These are phyloP conservation scores for Drosophila merina DNA, from an alignment of 2,888 invertebrate species.

Conservation along the genomic window DNA sequence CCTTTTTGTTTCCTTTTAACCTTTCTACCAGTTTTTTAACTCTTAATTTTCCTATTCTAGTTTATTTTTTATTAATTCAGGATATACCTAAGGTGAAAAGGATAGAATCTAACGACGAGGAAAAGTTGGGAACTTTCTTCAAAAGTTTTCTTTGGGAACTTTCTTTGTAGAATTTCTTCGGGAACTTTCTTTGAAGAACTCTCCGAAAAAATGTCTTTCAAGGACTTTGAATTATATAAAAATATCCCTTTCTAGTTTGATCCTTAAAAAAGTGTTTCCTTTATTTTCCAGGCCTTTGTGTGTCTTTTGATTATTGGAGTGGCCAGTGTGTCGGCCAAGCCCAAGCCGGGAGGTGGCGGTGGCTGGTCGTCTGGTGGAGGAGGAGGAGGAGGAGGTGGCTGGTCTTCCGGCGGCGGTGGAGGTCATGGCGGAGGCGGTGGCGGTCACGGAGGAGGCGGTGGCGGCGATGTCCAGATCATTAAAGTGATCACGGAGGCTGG, in stretches of 20 bases:
- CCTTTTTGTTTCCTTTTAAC: too few relatives aligned
- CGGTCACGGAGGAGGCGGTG: slow-evolving; percentile 61
- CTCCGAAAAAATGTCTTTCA: too few relatives aligned
- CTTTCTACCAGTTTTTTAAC: neutral
- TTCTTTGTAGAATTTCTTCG: too few relatives aligned
- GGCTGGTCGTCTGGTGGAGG: slow-evolving; percentile 59
- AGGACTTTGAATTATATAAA: too few relatives aligned
- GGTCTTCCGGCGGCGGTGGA: slow-evolving; percentile 58
- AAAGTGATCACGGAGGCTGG: slow-evolving; percentile 54
- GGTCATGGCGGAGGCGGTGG: slow-evolving; percentile 67
- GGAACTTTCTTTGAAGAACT: too few relatives aligned
- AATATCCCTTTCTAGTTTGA: too few relatives aligned
- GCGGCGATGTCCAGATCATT: slow-evolving; percentile 45
- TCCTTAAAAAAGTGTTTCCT: neutral
- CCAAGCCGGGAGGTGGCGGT: slow-evolving; percentile 71
- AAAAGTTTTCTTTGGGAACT: too few relatives aligned
- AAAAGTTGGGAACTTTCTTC: too few relatives aligned
- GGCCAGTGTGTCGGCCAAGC: slow-evolving; percentile 80
- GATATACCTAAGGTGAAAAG: too few relatives aligned
- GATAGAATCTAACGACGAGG: too few relatives aligned
- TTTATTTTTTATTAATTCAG: too few relatives aligned
- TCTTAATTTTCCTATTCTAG: neutral
- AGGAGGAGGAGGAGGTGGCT: slow-evolving; percentile 49
- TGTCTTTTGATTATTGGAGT: slow-evolving; percentile 81
- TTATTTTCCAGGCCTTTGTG: slow-evolving; percentile 73